These are phyloP conservation scores for Boloria selene DNA, from an alignment of 2,888 invertebrate genomes.

Conservation along the genomic window DNA sequence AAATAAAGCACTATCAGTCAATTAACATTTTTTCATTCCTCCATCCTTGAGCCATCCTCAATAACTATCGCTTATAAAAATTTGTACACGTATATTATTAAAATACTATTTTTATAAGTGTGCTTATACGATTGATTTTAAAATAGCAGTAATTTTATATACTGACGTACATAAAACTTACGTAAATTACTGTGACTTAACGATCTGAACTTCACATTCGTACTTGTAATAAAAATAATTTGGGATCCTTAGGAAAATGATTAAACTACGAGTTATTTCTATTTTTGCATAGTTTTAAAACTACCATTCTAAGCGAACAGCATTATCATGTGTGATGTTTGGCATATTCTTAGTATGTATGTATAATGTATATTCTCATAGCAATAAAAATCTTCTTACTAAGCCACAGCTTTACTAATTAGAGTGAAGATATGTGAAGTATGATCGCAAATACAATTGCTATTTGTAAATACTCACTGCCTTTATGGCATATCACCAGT, in stretches of 20 bases:
- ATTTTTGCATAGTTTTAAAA: neutral
- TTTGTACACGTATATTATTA: too few species aligned
- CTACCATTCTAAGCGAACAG: neutral
- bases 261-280: neutral
- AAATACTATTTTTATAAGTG: too few species aligned
- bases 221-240: slow-evolving; percentile 9
- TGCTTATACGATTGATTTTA: slow-evolving; percentile 9
- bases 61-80: neutral
- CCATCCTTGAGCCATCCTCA: slow-evolving; percentile 7
- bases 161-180: slow-evolving; percentile 1
- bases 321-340: too few species aligned
- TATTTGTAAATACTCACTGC: too few species aligned
- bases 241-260: neutral
- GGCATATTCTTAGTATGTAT: too few species aligned
- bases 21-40: neutral
- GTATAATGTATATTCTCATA: too few species aligned
- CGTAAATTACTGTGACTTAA: slow-evolving; percentile 14
- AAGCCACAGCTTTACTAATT: too few species aligned
- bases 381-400: too few species aligned
- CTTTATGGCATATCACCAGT: too few species aligned
- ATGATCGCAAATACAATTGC: too few species aligned
- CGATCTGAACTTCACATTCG: slow-evolving; percentile 1
- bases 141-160: neutral
- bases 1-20: neutral
- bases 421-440: too few species aligned